Percentiles rank a stretch among this genome's conserved stretches.
Conservation (phyloP, 2,888 invertebrate genomes). For the Drosophila pegasa region DNA sequence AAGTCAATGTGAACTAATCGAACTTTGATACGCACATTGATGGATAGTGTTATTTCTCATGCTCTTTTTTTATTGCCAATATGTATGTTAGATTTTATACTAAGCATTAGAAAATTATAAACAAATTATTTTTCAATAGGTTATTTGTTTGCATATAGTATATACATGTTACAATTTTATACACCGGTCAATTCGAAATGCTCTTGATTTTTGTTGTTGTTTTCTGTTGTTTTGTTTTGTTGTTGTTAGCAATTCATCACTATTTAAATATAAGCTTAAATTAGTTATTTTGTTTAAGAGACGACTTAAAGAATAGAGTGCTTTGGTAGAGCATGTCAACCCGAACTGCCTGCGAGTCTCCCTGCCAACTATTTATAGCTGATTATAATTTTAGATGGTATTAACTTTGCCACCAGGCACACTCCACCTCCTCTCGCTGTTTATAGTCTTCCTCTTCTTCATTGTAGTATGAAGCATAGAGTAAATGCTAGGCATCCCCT, state of each 20-base stretch:
- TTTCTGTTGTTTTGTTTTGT: background rate
- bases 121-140: slow-evolving; percentile 37
- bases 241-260: slow-evolving; percentile 50
- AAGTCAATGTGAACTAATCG: slow-evolving; percentile 17
- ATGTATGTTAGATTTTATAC: slow-evolving; percentile 39
- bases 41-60: slow-evolving; percentile 38
- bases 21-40: slow-evolving; percentile 38
- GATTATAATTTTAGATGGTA: slow-evolving; percentile 44
- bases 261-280: slow-evolving; percentile 38
- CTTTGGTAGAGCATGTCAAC: slow-evolving; percentile 71
- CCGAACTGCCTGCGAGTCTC: slow-evolving; percentile 43
- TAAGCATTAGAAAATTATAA: slow-evolving; percentile 42
- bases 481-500: slow-evolving; percentile 79
- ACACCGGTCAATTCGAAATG: slow-evolving; percentile 65
- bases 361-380: slow-evolving; percentile 53
- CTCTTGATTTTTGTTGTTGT: slow-evolving; percentile 21
- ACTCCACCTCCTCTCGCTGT: slow-evolving; percentile 59
- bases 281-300: slow-evolving; percentile 41
- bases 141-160: slow-evolving; percentile 47
- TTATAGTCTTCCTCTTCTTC: slow-evolving; percentile 55
- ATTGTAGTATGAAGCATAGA: slow-evolving; percentile 62
- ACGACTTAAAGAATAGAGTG: slow-evolving; percentile 66
- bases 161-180: slow-evolving; percentile 62
- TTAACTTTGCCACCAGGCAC: slow-evolving; percentile 72
- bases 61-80: slow-evolving; percentile 57